Percentiles rank a stretch among this genome's conserved stretches.
phyloP scores from a whole-genome alignment of 2,888 invertebrate genomes.

The Gonocerus acuteangulatus region DNA sequence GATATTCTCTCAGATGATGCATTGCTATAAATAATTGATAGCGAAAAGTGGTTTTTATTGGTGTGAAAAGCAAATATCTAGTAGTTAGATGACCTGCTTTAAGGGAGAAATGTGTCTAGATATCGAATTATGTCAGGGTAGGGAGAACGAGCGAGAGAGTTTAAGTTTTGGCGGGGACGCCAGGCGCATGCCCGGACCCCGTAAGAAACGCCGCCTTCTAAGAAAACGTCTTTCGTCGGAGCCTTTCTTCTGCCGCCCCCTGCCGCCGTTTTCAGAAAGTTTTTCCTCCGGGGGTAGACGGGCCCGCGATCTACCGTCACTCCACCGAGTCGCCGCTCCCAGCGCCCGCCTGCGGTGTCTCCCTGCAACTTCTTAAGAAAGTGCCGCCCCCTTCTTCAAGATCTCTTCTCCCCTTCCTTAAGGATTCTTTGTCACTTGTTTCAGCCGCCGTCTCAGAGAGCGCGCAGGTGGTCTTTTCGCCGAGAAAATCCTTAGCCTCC shows the following conservation, averaged over 20 bases:
- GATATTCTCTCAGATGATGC: too few species aligned
- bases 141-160: too few species aligned
- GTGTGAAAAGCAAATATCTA: too few species aligned
- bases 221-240: neutral
- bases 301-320: neutral
- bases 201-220: slow-evolving; percentile 4
- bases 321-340: neutral
- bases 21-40: too few species aligned
- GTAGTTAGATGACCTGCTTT: too few species aligned
- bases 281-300: neutral
- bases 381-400: slow-evolving; percentile 11
- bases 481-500: neutral
- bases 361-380: slow-evolving; percentile 13
- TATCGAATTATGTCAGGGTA: too few species aligned
- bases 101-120: too few species aligned
- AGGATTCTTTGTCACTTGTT: slow-evolving; percentile 13
- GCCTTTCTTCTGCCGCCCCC: slow-evolving; percentile 2
- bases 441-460: slow-evolving; percentile 4
- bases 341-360: neutral
- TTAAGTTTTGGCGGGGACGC: too few species aligned
- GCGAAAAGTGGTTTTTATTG: too few species aligned
- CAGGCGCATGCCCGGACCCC: neutral
- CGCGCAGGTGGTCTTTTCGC: slow-evolving; percentile 3
- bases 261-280: neutral
- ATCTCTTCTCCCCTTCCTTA: neutral